Base-by-base conservation (phyloP, 2,113 vertebrate species). In the Edolisoma coerulescens region DNA sequence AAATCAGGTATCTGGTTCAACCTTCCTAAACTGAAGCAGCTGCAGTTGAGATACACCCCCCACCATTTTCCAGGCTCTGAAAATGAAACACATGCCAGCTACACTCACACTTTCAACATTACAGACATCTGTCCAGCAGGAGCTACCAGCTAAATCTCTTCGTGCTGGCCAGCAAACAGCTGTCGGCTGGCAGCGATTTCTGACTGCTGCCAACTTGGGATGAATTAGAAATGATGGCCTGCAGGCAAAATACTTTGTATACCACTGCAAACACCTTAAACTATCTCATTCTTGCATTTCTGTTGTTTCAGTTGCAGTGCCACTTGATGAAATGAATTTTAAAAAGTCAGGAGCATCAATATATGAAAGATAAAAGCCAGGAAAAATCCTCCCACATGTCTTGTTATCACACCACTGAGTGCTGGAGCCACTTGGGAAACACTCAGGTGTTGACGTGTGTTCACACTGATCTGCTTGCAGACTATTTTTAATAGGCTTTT, bases 251-350 rank as follows among this genome's bases (percentile, higher is more conserved):
- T 56, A 70, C 44, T 95, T 39, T 32, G 50, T 71, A 39, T 37
- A 79, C 57, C 49, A 10, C 93, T 53, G 77, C 81, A 88, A 93
- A 91, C 39, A 84, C 91, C 81, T 86, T 53, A 26, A 95, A 56
- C 41, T 30, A 49, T 13, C 68, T 68, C 21, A 0, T 67, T 84
- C 37, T 53, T 7, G 7, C 52, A 23, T n/a, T 83, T 69, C 89
- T 80, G 47, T 85, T 96, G 56, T 84, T 95, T 35, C 74, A 73
- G 49, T 50, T 70, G 50, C 84, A 68, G 60, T 84, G 52, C n/a
- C 45, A 47, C 89, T 92, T 44, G 87, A 94, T 44, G 49, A 97
- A 97, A 77, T 89, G 69, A 90, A 90, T 96, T 96, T 94, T 96
- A 83, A 87, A 52, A 69, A 95, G 94, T 94, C n/a, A 50, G 91